Conservation (phyloP, 2,888 invertebrate genomes). For the Congeria kusceri region DNA sequence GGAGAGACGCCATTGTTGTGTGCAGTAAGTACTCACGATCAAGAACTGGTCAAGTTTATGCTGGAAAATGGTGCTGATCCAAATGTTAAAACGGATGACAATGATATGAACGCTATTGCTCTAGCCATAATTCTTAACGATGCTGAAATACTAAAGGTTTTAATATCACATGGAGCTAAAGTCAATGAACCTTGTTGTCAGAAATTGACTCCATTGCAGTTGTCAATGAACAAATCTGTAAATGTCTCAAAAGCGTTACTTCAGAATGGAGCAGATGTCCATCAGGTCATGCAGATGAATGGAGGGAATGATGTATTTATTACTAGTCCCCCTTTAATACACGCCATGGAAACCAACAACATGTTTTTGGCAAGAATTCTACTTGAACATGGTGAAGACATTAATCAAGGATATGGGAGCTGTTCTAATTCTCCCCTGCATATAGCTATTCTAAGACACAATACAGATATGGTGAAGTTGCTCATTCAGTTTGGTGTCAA, state of each 20-base stretch:
- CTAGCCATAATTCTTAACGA: conserved; percentile 69
- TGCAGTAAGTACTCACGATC: conserved; percentile 66
- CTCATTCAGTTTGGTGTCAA: conserved; percentile 68
- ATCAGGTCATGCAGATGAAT: conserved; percentile 58
- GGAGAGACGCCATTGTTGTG: conserved; percentile 63
- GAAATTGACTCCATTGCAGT: conserved; percentile 64
- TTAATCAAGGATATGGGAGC: conserved; percentile 66
- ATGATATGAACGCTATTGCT: conserved; percentile 66
- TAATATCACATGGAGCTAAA: conserved; percentile 62
- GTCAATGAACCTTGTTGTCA: conserved; percentile 67
- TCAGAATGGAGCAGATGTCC: conserved; percentile 67
- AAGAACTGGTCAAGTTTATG: conserved; percentile 52
- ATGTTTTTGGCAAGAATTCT: conserved; percentile 61
- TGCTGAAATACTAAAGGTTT: conserved; percentile 60
- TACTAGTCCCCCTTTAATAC: conserved; percentile 61
- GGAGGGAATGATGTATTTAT: conserved; percentile 50
- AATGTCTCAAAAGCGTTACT: conserved; percentile 67
- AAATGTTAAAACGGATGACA: conserved; percentile 47
- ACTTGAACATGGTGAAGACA: conserved; percentile 69
- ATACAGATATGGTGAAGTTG: conserved; percentile 63
- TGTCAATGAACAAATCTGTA: conserved; percentile 67
- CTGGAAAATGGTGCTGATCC: conserved; percentile 69
- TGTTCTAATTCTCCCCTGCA: conserved; percentile 63
- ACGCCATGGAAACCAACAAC: conserved; percentile 65
- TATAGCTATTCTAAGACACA: conserved; percentile 58